A percentile compares a stretch with the other conserved stretches of the same genome.
Evolutionary conservation across 2,797 vertebrate species (phyloP).

Genomic region (Poecilia wingei): DNA sequence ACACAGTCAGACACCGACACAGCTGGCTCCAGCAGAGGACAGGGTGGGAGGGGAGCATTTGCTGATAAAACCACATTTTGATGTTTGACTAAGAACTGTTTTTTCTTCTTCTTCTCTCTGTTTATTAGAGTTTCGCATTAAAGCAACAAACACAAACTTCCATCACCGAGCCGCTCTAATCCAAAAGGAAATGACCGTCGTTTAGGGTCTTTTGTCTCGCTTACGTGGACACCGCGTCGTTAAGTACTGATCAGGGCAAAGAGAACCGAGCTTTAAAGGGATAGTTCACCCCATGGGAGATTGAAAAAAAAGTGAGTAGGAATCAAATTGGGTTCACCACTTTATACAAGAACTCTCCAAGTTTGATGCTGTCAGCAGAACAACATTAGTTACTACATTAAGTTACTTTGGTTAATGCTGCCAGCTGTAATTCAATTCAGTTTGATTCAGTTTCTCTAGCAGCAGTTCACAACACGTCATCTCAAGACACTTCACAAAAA

Average conservation of each 20-base stretch:
- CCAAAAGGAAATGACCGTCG: constrained; percentile 2
- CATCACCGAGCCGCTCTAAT: background rate
- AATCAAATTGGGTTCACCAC: background rate
- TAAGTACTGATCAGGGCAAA: background rate
- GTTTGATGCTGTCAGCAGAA: background rate
- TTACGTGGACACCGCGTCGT: background rate
- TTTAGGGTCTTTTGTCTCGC: background rate
- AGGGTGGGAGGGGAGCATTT: background rate
- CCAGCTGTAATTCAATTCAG: background rate
- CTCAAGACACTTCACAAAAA: background rate
- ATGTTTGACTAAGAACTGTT: background rate
- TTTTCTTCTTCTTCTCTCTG: background rate
- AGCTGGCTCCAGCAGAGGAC: background rate
- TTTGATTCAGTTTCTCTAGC: background rate
- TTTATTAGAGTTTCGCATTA: constrained; percentile 2
- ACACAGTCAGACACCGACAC: constrained; percentile 62
- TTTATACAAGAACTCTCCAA: background rate
- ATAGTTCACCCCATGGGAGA: background rate
- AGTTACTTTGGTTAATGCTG: background rate
- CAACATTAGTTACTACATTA: background rate
- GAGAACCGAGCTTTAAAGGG: background rate
- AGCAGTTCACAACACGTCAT: background rate
- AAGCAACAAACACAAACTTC: constrained; percentile 13
- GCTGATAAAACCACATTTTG: constrained; percentile 8
- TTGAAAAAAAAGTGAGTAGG: background rate